phyloP scores from a whole-genome alignment of 1,140 invertebrate species.

The Pissodes strobi region DNA sequence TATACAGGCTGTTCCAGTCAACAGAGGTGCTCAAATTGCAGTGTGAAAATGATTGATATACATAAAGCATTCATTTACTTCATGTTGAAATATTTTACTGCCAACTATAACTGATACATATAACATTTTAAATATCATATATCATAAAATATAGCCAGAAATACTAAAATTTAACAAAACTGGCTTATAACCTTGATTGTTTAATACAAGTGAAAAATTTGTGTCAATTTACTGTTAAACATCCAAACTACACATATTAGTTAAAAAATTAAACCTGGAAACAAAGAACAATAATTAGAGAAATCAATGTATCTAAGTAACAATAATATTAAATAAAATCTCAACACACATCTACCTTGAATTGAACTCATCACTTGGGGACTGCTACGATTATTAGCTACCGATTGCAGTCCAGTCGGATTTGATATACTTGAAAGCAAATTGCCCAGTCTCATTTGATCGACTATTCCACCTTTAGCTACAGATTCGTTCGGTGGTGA shows the following conservation, averaged over 20 bases:
- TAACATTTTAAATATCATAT: no score
- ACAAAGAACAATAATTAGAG: no score
- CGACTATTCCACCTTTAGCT: constrained; percentile 61
- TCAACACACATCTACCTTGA: constrained; percentile 58
- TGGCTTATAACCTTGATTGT: constrained; percentile 74
- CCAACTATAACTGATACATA: no score
- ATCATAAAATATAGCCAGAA: no score
- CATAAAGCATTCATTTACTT: no score
- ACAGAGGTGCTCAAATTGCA: no score
- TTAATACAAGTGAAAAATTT: not conserved
- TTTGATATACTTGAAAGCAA: constrained; percentile 66
- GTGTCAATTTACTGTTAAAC: no score
- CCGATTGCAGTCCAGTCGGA: constrained; percentile 61
- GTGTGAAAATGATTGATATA: no score
- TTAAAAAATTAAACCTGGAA: not conserved
- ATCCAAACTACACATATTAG: not conserved
- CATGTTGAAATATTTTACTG: no score
- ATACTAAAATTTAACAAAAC: no score
- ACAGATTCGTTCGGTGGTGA: constrained; percentile 77
- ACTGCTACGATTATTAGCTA: constrained; percentile 65
- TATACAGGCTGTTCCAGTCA: no score
- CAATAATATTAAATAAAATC: not conserved
- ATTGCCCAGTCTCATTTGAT: constrained; percentile 62
- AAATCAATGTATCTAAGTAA: no score
- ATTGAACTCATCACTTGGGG: constrained; percentile 68